Conservation (phyloP, 1,140 invertebrate genomes). For the Nomia melanderi region DNA sequence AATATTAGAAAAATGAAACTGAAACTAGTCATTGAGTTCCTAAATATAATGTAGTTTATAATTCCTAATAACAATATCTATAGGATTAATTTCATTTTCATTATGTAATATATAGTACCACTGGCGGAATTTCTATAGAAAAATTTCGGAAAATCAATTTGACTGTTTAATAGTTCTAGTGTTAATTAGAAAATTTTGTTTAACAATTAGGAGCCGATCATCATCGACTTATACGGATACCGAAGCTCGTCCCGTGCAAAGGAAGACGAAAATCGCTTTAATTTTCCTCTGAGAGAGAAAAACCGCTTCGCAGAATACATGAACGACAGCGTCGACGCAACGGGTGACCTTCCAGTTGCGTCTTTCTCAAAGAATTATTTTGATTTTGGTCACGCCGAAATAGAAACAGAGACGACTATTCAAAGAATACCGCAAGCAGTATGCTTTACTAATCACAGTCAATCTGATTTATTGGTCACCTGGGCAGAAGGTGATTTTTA, state of each 20-base stretch:
- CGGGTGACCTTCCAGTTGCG: constrained; percentile 41
- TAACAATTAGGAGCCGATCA: constrained; percentile 67
- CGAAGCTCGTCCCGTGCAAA: constrained; percentile 24
- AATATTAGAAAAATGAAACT: too few relatives aligned
- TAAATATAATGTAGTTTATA: too few relatives aligned
- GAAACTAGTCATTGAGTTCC: too few relatives aligned
- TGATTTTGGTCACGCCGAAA: constrained; percentile 61
- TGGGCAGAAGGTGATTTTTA: constrained; percentile 66
- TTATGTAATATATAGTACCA: too few relatives aligned
- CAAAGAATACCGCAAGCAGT: constrained; percentile 53
- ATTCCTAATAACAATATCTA: too few relatives aligned
- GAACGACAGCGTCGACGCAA: constrained; percentile 48
- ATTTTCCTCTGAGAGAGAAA: constrained; percentile 41
- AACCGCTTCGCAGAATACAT: constrained; percentile 65
- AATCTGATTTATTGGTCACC: constrained; percentile 50
- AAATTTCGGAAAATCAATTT: too few relatives aligned
- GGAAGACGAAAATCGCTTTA: not conserved
- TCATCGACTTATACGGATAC: constrained; percentile 69
- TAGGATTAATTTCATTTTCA: too few relatives aligned
- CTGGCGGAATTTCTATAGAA: too few relatives aligned
- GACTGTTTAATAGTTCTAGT: too few relatives aligned
- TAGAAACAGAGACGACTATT: constrained; percentile 24
- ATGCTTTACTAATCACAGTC: constrained; percentile 66
- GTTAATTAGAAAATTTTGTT: not conserved
- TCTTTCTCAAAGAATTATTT: constrained; percentile 68